These are phyloP conservation scores for Leistus spinibarbis DNA, from an alignment of 2,888 invertebrate genomes.

Conservation along the genomic window DNA sequence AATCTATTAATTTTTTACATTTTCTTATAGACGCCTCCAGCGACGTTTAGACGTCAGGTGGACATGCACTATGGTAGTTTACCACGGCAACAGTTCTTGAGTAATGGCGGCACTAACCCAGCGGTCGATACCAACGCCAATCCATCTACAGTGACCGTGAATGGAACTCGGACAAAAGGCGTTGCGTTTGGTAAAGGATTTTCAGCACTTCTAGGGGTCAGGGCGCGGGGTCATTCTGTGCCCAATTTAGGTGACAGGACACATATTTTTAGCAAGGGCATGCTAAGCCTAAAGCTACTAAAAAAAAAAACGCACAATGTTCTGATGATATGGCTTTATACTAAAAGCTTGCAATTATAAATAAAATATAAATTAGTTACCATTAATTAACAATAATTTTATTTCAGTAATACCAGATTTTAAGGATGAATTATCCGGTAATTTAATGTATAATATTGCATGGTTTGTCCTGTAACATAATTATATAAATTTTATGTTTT, in stretches of 20 bases:
- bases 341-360: not conserved
- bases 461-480: not conserved
- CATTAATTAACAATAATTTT: conserved; percentile 8
- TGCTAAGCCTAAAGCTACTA: not conserved
- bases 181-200: conserved; percentile 76
- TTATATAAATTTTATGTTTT: not conserved
- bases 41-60: conserved; percentile 74
- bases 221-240: conserved; percentile 82
- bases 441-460: conserved; percentile 11
- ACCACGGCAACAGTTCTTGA: conserved; percentile 70
- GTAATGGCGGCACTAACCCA: conserved; percentile 51
- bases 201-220: conserved; percentile 61
- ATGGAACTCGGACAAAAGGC: conserved; percentile 61
- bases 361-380: not conserved
- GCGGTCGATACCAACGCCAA: conserved; percentile 57
- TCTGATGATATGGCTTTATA: not conserved
- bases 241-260: conserved; percentile 82
- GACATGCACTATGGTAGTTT: conserved; percentile 82
- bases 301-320: not conserved
- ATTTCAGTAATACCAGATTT: conserved; percentile 29
- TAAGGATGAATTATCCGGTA: conserved; percentile 32
- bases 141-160: conserved; percentile 48
- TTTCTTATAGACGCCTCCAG: conserved; percentile 75
- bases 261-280: conserved; percentile 8
- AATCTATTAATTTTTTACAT: no score